These are phyloP conservation scores for Nudaria mundana DNA, from an alignment of 2,888 invertebrate genomes.

Conservation along the genomic window DNA sequence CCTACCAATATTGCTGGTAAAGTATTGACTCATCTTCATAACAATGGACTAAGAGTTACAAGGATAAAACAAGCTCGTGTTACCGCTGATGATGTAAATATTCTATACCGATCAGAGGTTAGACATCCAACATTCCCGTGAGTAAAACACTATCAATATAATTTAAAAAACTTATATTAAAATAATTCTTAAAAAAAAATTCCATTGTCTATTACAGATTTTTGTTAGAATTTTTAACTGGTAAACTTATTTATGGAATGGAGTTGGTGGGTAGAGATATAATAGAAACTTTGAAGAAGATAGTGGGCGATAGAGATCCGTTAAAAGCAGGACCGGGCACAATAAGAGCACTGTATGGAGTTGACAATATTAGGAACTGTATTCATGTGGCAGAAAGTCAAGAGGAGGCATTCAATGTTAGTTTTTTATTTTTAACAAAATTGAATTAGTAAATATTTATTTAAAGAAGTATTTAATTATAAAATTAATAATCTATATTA, in stretches of 20 bases:
- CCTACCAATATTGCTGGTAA: conserved; percentile 86
- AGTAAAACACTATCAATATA: conserved; percentile 45
- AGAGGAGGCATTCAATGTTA: conserved; percentile 77
- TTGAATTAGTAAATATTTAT: no score
- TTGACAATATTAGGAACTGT: conserved; percentile 84
- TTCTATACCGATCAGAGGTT: conserved; percentile 42
- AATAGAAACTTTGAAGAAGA: conserved; percentile 78
- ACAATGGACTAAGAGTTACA: conserved; percentile 82
- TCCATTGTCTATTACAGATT: conserved; percentile 55
- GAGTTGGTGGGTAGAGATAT: conserved; percentile 88
- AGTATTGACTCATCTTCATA: conserved; percentile 85
- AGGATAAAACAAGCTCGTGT: conserved; percentile 88
- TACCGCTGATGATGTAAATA: conserved; percentile 81
- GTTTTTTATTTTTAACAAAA: no score
- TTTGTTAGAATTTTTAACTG: conserved; percentile 83
- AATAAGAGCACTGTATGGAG: conserved; percentile 85
- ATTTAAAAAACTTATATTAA: neutral
- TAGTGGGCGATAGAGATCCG: conserved; percentile 84
- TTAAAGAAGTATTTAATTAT: no score
- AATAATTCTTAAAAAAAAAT: neutral
- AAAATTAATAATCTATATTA: no score
- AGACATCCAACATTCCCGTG: conserved; percentile 82
- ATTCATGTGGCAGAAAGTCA: conserved; percentile 84
- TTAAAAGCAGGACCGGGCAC: conserved; percentile 81
- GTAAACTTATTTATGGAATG: conserved; percentile 85